These are phyloP conservation scores for Solenodon paradoxus DNA, from an alignment of 2,113 vertebrate species.

Conservation along the genomic window DNA sequence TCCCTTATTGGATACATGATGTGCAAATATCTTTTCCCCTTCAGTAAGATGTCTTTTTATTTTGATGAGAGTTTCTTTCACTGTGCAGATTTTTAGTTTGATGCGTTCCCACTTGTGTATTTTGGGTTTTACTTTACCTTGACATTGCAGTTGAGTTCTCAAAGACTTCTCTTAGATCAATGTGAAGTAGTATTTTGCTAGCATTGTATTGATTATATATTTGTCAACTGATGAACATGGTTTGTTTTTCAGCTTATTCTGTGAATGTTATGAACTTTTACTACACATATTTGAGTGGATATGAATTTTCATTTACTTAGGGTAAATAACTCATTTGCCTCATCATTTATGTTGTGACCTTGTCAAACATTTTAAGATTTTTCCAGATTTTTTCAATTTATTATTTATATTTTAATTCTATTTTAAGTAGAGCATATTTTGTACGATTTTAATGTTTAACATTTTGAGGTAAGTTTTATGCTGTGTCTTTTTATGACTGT, in stretches of 20 bases:
- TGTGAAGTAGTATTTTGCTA: too few species aligned
- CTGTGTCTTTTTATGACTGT: neutral
- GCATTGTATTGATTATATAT: neutral
- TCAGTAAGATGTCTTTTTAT: too few species aligned
- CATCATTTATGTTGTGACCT: neutral
- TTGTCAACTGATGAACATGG: neutral
- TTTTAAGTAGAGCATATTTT: neutral
- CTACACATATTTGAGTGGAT: neutral
- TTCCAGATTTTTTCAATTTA: neutral
- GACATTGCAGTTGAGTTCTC: too few species aligned
- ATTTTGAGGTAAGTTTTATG: neutral
- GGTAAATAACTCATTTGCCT: neutral
- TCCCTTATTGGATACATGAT: too few species aligned
- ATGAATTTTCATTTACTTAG: neutral
- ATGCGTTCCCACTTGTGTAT: too few species aligned
- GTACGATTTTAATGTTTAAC: neutral
- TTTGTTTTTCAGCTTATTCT: neutral
- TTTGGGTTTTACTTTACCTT: too few species aligned
- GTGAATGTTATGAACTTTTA: neutral
- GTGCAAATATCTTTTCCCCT: too few species aligned
- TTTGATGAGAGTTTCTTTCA: too few species aligned
- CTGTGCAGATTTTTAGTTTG: too few species aligned
- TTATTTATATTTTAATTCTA: neutral
- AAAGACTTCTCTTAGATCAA: too few species aligned
- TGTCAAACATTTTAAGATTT: neutral